Evolutionary conservation across 2,797 vertebrate species (phyloP).

Genomic region (Ambastaia sidthimunki): DNA sequence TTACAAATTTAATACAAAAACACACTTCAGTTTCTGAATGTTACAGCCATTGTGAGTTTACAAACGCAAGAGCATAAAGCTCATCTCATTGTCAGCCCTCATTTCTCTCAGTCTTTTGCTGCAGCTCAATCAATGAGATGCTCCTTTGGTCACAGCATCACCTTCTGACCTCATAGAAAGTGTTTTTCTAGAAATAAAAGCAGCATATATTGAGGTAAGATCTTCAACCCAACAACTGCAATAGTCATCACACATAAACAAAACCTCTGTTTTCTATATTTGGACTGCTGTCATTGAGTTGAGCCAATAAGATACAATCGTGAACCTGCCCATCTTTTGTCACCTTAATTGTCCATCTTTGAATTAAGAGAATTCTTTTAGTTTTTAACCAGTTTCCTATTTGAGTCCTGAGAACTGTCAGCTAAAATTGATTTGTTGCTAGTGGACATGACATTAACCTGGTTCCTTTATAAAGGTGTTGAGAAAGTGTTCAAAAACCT

Average conservation of each 20-base stretch:
- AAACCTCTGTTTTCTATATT: constrained; percentile 32
- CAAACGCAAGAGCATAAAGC: not conserved
- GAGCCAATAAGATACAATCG: constrained; percentile 56
- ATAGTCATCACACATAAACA: not conserved
- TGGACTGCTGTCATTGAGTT: constrained; percentile 55
- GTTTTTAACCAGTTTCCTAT: not conserved
- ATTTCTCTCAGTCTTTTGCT: constrained; percentile 30
- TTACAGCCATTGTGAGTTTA: not conserved
- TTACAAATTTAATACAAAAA: not conserved
- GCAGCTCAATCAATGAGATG: constrained; percentile 60
- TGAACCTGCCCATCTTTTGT: constrained; percentile 33
- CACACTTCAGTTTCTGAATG: not conserved
- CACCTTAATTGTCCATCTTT: constrained; percentile 9
- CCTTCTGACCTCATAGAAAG: constrained; percentile 62
- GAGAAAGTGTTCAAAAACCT: constrained; percentile 62
- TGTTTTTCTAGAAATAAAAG: constrained; percentile 61
- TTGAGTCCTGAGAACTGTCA: constrained; percentile 31
- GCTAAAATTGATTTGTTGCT: constrained; percentile 67
- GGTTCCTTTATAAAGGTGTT: constrained; percentile 56
- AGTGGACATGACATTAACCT: constrained; percentile 58
- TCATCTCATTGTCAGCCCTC: constrained; percentile 12
- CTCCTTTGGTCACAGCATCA: constrained; percentile 37
- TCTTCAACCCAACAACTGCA: not conserved
- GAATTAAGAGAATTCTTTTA: not conserved
- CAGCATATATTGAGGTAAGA: not conserved